Evolutionary conservation across 2,113 vertebrate species (phyloP).

Genomic region (Lasiurus cinereus): DNA sequence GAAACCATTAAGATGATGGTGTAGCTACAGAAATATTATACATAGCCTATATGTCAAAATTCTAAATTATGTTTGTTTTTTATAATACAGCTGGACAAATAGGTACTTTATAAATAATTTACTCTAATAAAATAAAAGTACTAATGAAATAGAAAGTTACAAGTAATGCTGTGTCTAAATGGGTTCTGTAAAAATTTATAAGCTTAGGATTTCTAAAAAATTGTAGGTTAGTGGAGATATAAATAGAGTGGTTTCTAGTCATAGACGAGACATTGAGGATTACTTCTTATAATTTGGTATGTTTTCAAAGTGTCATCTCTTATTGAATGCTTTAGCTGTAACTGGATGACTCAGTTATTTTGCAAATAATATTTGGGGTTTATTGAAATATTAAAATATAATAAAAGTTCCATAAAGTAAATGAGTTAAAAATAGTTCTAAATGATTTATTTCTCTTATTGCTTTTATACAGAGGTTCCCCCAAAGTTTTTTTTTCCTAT

Average conservation of each 20-base stretch:
- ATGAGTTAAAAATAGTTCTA: constrained; percentile 18
- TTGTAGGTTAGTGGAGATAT: neutral
- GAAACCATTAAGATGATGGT: neutral
- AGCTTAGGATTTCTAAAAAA: neutral
- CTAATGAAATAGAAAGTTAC: neutral
- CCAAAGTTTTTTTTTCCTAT: neutral
- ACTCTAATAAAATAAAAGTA: constrained; percentile 3
- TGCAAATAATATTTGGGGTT: neutral
- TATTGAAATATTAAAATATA: constrained; percentile 50
- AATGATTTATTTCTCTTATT: constrained; percentile 6
- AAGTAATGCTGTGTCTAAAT: neutral
- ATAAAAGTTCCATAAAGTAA: neutral
- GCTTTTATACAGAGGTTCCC: neutral
- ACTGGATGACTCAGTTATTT: neutral
- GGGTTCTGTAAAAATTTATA: neutral
- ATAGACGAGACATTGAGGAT: neutral
- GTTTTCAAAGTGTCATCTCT: neutral
- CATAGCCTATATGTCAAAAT: neutral
- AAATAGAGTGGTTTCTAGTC: neutral
- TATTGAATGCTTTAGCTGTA: neutral
- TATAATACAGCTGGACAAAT: neutral
- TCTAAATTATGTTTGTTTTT: neutral
- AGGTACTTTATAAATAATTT: neutral
- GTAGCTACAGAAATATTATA: neutral
- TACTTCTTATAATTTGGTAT: neutral